Conservation (phyloP, 2,888 invertebrate species). For the Holacanthella duospinosa region DNA sequence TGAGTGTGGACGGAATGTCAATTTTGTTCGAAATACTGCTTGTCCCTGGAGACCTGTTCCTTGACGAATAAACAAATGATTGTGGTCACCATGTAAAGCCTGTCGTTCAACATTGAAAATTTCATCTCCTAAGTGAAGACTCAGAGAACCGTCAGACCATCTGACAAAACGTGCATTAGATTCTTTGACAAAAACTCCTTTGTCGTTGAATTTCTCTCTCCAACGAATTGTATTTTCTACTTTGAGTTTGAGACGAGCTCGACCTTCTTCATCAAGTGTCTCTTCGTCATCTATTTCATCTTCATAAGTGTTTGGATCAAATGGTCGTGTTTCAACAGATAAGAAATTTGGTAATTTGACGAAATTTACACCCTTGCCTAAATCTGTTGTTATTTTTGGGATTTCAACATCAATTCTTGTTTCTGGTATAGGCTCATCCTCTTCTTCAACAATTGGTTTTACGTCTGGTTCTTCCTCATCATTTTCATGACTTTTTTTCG, state of each 20-base stretch:
- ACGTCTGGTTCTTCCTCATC: conserved; percentile 51
- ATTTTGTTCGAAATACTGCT: conserved; percentile 89
- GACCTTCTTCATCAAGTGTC: conserved; percentile 92
- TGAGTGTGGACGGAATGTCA: conserved; percentile 95
- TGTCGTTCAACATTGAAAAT: conserved; percentile 96
- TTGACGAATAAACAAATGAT: conserved; percentile 94
- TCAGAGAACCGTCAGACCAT: conserved; percentile 98
- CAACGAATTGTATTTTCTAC: conserved; percentile 97
- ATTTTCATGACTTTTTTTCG: conserved; percentile 40
- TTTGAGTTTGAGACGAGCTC: conserved; percentile 78
- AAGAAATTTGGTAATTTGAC: conserved; percentile 96
- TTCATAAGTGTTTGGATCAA: conserved; percentile 87
- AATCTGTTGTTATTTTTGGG: conserved; percentile 83
- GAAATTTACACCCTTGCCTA: conserved; percentile 86
- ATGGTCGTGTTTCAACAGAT: conserved; percentile 93
- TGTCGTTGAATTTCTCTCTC: conserved; percentile 70
- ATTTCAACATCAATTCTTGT: conserved; percentile 94
- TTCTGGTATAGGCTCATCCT: conserved; percentile 73
- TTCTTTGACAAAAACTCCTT: conserved; percentile 67
- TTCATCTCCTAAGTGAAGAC: conserved; percentile 90
- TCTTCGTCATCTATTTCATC: conserved; percentile 99
- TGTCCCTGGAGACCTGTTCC: conserved; percentile 96
- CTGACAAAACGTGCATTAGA: conserved; percentile 90
- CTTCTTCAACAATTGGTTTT: conserved; percentile 38
- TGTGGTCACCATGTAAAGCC: conserved; percentile 84